Evolutionary conservation across 2,113 vertebrate species (phyloP), one percentile per base, ranked within the genome.

Genomic region (Caretta caretta): DNA sequence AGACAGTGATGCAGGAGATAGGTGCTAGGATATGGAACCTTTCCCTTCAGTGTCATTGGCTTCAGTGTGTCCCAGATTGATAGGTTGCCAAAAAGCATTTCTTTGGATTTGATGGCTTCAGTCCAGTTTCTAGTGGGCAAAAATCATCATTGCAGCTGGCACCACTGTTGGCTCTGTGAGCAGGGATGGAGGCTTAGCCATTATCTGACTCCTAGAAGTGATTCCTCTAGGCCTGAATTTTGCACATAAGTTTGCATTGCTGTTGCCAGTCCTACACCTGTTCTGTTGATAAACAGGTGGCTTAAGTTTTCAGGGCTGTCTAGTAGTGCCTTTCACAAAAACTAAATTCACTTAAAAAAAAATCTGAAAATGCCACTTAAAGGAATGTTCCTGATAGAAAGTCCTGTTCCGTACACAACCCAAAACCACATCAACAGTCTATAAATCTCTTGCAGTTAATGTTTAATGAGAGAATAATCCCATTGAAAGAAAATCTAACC

Each of bases 361-460:
- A 38, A n/a, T 72, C 19, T 72, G 65, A n/a, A 72, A 72, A 72
- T 38, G n/a, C 65, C n/a, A 38, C n/a, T 72, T 72, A 72, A 78
- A 78, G 42, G 75, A 90, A 86, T 81, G 24, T 93, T 94, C 42
- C 88, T 59, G 86, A 83, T 42, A 42, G 29, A 87, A 89, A 59
- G 42, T 1, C 86, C 49, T 49, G 50, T 79, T 89, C 57, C 31
- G 42, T 83, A 90, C 83, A 35, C 69, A 94, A 3, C 25, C 11
- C 91, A 90, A 91, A 80, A 81, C 29, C 53, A 53, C 65, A 83
- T 91, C 83, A 93, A 62, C 79, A n/a, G 59, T 65, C 88, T 75
- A 56, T 88, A 91, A 35, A 92, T 88, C 80, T 96, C 93, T 86
- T 51, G 65, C 72, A 78, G 53, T 91, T 85, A 87, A 92, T 83